Base-by-base conservation (phyloP, 2,888 invertebrate genomes). In the Oligia fasciuncula region DNA sequence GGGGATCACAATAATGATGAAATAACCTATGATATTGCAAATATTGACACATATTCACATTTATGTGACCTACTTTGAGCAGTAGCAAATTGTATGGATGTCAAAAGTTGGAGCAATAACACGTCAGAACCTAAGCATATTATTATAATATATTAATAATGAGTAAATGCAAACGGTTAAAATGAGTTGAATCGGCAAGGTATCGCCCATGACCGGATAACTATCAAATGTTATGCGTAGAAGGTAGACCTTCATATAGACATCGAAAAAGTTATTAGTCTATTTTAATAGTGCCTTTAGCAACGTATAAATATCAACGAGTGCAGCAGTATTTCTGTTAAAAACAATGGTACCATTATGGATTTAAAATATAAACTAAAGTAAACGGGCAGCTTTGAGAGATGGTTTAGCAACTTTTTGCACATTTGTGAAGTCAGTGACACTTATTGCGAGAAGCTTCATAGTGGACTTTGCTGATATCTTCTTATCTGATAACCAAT, bases 191-290 rank as follows among this genome's bases (percentile, higher is more conserved):
- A 88, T 89, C 83, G 84, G 84, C 90, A 91, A 92, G 87, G 87
- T 81, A 90, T 85, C 79, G 89, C 87, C 91, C 92, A 83, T 92
- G 92, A 93, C 91, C 89, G 87, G 78, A 83, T 84, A 88, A 84
- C 85, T 90, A 86, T 84, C 85, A 87, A 88, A 91, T 88, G 86
- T 90, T 90, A 84, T 87, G 81, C 79, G 78, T 79, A 85, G 88
- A 92, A 94, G 92, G 93, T 87, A 81, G 72, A 89, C 90, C 90
- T 92, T 88, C 81, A 87, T 76, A 85, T 79, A 82, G 77, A 81
- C 70, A 76, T 76, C 75, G 35, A 88, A 87, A 84, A 76, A 77
- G 54, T 68, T 35, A 71, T 82, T 74, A 86, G 29, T 67, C 46
- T 77, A 84, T 73, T 84, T 83, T 65, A 67, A 79, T 51, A 71